Conservation (phyloP, 2,797 vertebrate species). For the Gobionotothen gibberifrons region DNA sequence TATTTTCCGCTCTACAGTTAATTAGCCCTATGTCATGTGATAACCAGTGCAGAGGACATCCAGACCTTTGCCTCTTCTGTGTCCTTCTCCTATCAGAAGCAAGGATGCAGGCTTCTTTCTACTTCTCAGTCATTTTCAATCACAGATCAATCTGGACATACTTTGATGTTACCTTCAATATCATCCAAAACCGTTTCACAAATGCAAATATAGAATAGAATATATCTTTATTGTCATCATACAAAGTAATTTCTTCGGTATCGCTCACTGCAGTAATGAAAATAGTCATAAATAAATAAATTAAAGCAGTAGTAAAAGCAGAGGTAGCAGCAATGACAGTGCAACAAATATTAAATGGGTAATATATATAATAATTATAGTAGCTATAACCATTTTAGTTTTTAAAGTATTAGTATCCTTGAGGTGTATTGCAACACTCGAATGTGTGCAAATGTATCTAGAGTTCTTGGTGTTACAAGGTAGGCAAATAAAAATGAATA, state of each 20-base stretch:
- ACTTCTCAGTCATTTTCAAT: slow-evolving; percentile 17
- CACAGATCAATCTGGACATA: background rate
- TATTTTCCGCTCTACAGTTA: slow-evolving; percentile 72
- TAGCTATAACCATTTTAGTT: background rate
- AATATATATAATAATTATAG: too few species aligned
- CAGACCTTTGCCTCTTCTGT: slow-evolving; percentile 39
- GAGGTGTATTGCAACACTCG: background rate
- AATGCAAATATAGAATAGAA: background rate
- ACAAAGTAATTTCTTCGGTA: too few species aligned
- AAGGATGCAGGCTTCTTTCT: slow-evolving; percentile 22
- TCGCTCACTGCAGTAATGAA: too few species aligned
- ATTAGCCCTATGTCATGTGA: slow-evolving; percentile 73
- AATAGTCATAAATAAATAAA: too few species aligned
- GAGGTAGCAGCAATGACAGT: too few species aligned
- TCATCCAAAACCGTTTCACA: background rate
- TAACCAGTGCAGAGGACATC: slow-evolving; percentile 71
- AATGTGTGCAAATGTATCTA: background rate
- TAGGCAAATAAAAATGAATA: background rate
- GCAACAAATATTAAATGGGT: too few species aligned
- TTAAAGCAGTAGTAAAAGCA: too few species aligned
- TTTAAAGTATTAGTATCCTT: background rate
- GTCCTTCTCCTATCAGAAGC: slow-evolving; percentile 40
- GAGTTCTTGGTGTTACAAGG: background rate
- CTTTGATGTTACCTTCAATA: slow-evolving; percentile 18
- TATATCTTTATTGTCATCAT: too few species aligned